Base-by-base conservation (phyloP, 2,888 invertebrate species). In the Aphodius granarius region DNA sequence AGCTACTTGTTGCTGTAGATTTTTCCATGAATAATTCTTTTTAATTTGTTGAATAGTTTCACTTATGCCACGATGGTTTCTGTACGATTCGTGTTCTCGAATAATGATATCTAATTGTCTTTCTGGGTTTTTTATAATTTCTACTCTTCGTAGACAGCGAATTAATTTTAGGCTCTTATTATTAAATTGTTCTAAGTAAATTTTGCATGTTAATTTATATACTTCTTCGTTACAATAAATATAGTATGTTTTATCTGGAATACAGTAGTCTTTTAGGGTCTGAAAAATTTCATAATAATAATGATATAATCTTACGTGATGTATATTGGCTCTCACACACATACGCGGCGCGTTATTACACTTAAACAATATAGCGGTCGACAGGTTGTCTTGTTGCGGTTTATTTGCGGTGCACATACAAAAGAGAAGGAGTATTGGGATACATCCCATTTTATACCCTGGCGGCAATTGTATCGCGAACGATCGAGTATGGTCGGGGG, bases 191-290 rank as follows among this genome's bases (percentile, higher is more conserved):
- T 68, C 20, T 19, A 68, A 20, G 21, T 21, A 68, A 20, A 68
- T 21, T 68, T 19, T n/a, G 16, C 21, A 19, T 21, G 22, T 20
- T 21, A 68, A 21, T 68, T 68, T 68, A n/a, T 68, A 68, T 5
- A 68, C 22, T 68, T 68, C 68, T 21, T 68, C 68, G 22, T 18
- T 68, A n/a, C 68, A 68, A 68, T 21, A 68, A 21, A 68, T 15
- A 20, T 68, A 13, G 22, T 21, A 68, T 18, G 5, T 19, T 20
- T 68, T 68, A 9, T 20, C 68, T 20, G 68, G 43, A 13, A 43
- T 17, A 68, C 21, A 68, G 21, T 68, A 20, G 16, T 18, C 68
- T 20, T 19, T 68, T 20, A 68, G 21, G 16, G 22, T 20, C n/a
- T 68, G 68, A 21, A 68, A 20, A n/a, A 68, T 21, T 21, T 68